Base-by-base conservation (phyloP, 2,797 vertebrate genomes). In the Poecilia velifera region DNA sequence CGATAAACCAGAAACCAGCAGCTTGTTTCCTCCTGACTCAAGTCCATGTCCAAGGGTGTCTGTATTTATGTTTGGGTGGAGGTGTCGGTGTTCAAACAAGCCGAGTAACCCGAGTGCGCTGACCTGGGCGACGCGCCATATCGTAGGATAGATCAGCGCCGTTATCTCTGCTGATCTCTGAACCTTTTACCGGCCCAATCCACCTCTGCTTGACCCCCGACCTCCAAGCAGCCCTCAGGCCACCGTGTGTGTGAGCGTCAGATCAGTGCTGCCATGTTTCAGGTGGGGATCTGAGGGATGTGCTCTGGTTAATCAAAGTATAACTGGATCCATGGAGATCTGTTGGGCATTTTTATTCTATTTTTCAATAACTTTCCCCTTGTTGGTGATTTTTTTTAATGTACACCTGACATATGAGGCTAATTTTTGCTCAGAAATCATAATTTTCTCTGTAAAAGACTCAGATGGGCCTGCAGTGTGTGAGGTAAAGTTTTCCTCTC, bases 1-100 rank as follows among this genome's bases (percentile, higher is more conserved):
- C 0, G 18, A 39, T 25, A 39, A 68, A 68, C 9, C 34, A 22
- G 31, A 72, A 31, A 34, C 45, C 71, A 12, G 46, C 47, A 51
- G 31, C 47, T 25, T 4, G 18, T 41, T 41, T 34, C 36, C 10
- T 68, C 64, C 1, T 18, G 62, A 64, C 34, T 89, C 94, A 95
- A 94, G 94, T 92, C 94, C 94, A 95, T 31, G 94, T 91, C 93
- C 94, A 94, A 90, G 93, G 82, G 77, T 90, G 18, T 3, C 10
- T 43, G 77, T 46, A 14, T 70, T 45, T 45, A 14, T 28, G 72
- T 31, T 45, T 20, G 43, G 31, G 34, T 3, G 20, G 6, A 34
- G 36, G 2, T 4, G 43, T 46, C 10, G 75, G 84, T 45, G 77
- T 90, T 77, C 77, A 85, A 84, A 86, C 84, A 83, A 70, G 53